phyloP scores from a whole-genome alignment of 2,113 vertebrate genomes.

The cattle (Bos taurus) region DNA sequence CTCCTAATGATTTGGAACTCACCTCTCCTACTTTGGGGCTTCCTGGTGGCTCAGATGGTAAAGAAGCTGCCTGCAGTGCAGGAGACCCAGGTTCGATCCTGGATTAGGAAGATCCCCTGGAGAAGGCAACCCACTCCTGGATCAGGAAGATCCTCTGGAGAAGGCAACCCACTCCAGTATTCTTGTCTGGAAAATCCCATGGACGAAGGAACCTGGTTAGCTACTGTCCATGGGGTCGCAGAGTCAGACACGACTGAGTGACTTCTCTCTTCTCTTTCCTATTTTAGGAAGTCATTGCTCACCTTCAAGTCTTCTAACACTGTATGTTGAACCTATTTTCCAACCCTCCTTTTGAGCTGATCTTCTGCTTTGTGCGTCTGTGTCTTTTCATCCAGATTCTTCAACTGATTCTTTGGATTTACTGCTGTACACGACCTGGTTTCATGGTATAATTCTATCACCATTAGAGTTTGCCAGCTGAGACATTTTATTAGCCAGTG shows the following conservation, averaged over 20 bases:
- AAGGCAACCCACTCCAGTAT: not conserved
- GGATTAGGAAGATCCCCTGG: not conserved
- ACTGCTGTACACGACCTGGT: not conserved
- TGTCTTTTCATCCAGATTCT: not conserved
- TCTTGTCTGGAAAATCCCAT: not conserved
- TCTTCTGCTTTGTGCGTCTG: not conserved
- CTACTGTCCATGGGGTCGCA: not conserved
- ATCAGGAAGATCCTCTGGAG: not conserved
- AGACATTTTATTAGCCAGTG: constrained; percentile 39
- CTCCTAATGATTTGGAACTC: not conserved
- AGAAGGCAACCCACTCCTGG: not conserved
- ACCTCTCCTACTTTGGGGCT: not conserved
- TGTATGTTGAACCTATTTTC: not conserved
- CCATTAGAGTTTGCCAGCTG: not conserved
- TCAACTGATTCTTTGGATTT: not conserved
- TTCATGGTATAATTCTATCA: constrained; percentile 8
- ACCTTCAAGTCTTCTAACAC: not conserved
- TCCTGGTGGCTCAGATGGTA: not conserved
- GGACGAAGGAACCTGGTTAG: not conserved
- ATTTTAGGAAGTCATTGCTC: not conserved
- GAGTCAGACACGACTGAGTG: not conserved
- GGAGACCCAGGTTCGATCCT: not conserved
- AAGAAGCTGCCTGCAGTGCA: not conserved
- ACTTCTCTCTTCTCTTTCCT: not conserved
- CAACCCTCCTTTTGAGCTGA: not conserved